Evolutionary conservation across 2,797 vertebrate species (phyloP).

Genomic region (Lycodopsis pacificus): DNA sequence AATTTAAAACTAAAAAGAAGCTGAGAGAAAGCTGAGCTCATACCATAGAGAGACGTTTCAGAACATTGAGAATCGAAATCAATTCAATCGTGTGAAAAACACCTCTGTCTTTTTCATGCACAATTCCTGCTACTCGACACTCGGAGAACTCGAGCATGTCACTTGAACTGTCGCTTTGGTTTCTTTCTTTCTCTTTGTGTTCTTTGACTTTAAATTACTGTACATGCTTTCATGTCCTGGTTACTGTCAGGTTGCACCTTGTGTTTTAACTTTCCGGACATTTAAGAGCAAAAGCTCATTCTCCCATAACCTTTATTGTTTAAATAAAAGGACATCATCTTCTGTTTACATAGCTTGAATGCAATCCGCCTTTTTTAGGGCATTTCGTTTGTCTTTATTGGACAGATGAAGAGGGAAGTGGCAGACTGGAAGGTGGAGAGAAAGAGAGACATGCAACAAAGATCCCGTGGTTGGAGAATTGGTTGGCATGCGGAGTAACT

Average conservation of each 20-base stretch:
- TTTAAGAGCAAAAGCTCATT: slow-evolving; percentile 45
- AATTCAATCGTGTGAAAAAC: not conserved
- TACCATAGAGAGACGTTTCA: not conserved
- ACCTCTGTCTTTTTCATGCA: not conserved
- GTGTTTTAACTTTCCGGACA: slow-evolving; percentile 61
- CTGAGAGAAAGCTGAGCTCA: not conserved
- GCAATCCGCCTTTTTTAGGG: slow-evolving; percentile 5
- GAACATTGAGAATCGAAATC: not conserved
- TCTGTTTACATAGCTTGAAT: slow-evolving; percentile 27
- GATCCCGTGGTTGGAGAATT: not conserved
- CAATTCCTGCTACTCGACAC: slow-evolving; percentile 20
- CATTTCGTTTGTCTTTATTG: not conserved
- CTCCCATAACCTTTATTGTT: slow-evolving; percentile 11
- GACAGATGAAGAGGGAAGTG: not conserved
- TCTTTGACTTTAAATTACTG: slow-evolving; percentile 40
- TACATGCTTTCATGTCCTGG: slow-evolving; percentile 55
- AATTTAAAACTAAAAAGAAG: slow-evolving; percentile 29
- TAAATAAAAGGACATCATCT: slow-evolving; percentile 14
- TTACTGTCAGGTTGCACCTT: slow-evolving; percentile 44
- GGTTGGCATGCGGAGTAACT: not conserved
- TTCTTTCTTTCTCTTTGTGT: slow-evolving; percentile 46
- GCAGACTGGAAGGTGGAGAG: not conserved
- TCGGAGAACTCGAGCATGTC: not conserved
- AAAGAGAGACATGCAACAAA: not conserved
- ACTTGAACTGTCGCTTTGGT: slow-evolving; percentile 27